phyloP scores from a whole-genome alignment of 2,113 vertebrate species.

The Apteryx owenii region DNA sequence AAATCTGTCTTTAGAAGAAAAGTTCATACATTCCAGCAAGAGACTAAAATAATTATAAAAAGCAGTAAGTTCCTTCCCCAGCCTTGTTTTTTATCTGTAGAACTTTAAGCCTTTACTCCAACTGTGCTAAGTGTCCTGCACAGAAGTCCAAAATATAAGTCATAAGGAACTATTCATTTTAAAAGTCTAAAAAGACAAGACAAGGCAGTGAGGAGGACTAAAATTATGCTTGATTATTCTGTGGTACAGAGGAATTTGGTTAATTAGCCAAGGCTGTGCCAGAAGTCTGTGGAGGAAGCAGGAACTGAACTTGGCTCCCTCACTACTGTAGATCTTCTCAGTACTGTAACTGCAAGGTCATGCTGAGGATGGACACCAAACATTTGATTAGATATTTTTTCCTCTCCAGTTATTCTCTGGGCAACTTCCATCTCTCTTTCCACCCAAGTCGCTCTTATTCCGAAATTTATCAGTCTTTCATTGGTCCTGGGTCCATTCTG shows the following conservation, averaged over 20 bases:
- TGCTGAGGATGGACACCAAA: neutral
- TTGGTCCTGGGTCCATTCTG: neutral
- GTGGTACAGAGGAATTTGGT: neutral
- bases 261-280: neutral
- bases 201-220: neutral
- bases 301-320: neutral
- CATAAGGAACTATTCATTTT: neutral
- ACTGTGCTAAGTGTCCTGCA: neutral
- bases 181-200: neutral
- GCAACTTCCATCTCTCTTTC: neutral
- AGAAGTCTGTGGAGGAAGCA: neutral
- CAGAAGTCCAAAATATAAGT: neutral
- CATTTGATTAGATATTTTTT: neutral
- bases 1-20: neutral
- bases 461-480: neutral
- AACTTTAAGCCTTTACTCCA: neutral
- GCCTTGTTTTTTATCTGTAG: neutral
- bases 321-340: neutral
- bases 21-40: neutral
- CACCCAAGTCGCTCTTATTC: neutral
- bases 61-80: neutral
- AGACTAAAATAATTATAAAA: neutral
- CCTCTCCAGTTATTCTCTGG: neutral
- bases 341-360: neutral
- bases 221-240: neutral